Percentiles rank a stretch among this genome's conserved stretches.
phyloP scores from a whole-genome alignment of 1,140 invertebrate genomes.

The Acromyrmex echinatior region DNA sequence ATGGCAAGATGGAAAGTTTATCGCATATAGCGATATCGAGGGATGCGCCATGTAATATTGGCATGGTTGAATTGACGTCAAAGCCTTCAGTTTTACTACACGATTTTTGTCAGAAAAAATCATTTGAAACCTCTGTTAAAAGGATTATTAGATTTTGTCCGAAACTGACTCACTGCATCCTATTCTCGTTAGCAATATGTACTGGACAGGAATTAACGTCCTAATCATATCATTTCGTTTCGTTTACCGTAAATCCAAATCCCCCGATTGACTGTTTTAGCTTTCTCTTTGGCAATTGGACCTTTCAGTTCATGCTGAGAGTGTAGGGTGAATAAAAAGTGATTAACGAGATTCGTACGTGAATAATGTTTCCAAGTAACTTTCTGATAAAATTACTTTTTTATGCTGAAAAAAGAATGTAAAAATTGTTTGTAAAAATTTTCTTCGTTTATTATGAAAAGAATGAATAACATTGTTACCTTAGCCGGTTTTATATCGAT shows the following conservation, averaged over 20 bases:
- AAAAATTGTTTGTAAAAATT: neutral
- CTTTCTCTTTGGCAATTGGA: slow-evolving; percentile 41
- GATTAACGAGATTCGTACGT: neutral
- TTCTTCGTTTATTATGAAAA: neutral
- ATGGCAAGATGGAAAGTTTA: slow-evolving; percentile 23
- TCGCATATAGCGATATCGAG: neutral
- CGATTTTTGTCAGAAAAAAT: neutral
- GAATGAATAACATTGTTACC: neutral
- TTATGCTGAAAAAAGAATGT: neutral
- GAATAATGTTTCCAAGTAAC: neutral
- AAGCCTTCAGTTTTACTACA: neutral
- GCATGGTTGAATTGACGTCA: slow-evolving; percentile 5
- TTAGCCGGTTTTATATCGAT: slow-evolving; percentile 16
- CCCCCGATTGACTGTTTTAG: slow-evolving; percentile 44
- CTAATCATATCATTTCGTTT: slow-evolving; percentile 72
- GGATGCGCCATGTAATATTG: neutral
- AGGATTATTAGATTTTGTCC: slow-evolving; percentile 33
- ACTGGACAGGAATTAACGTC: slow-evolving; percentile 60
- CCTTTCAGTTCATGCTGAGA: slow-evolving; percentile 21
- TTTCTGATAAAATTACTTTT: neutral
- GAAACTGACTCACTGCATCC: slow-evolving; percentile 10
- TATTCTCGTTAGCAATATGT: slow-evolving; percentile 37
- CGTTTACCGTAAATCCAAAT: slow-evolving; percentile 66
- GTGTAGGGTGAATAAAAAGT: slow-evolving; percentile 9
- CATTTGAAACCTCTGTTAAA: slow-evolving; percentile 3